A percentile compares a stretch with the other conserved stretches of the same genome.
phyloP scores from a whole-genome alignment of 2,113 vertebrate genomes.

The Paracanthobrama guichenoti region DNA sequence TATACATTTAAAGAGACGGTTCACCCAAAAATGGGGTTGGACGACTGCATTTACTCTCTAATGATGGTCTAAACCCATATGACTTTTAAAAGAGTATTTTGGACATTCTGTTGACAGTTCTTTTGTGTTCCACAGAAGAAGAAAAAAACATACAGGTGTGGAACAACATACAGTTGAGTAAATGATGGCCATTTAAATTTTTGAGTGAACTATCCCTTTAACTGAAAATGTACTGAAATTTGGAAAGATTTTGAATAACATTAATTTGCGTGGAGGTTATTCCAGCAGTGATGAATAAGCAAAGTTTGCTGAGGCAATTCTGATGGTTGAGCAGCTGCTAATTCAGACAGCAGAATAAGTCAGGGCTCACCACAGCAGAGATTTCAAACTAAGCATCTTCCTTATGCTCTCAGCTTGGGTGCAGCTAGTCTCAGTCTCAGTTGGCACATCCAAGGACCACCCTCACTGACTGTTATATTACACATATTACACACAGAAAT shows the following conservation, averaged over 20 bases:
- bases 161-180: neutral
- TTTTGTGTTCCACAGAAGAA: no score
- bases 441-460: neutral
- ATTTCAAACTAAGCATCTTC: constrained; percentile 4
- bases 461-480: neutral
- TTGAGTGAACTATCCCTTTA: neutral
- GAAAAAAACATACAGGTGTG: neutral
- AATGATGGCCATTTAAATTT: neutral
- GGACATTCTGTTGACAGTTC: neutral
- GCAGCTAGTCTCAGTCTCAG: neutral
- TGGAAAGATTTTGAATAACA: neutral
- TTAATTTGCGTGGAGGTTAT: constrained; percentile 12
- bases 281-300: constrained; percentile 13
- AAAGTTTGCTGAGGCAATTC: neutral
- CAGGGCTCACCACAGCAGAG: neutral
- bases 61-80: neutral
- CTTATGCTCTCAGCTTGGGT: neutral
- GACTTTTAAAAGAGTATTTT: neutral
- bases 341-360: constrained; percentile 7
- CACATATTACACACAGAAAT: neutral
- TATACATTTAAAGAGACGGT: neutral
- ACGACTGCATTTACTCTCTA: neutral
- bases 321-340: neutral
- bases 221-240: neutral
- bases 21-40: neutral